Conservation (phyloP, 2,113 vertebrate genomes). For the Megaptera novaeangliae region DNA sequence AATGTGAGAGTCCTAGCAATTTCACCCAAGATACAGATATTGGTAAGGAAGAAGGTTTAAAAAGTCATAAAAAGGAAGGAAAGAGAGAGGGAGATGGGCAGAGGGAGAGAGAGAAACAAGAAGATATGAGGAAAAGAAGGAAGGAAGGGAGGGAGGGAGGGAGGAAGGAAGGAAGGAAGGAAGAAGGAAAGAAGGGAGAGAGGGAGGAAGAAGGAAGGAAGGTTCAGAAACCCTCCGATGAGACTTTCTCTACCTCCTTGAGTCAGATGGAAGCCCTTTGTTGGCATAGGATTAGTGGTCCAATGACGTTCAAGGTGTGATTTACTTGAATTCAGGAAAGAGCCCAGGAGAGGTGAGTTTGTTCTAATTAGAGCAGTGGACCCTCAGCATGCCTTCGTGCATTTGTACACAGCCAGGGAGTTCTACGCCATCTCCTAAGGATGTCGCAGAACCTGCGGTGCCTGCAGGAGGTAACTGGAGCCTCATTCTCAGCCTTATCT, state of each 20-base stretch:
- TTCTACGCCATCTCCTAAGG: not conserved
- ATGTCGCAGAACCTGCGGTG: not conserved
- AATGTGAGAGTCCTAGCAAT: not conserved
- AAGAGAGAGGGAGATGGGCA: not conserved
- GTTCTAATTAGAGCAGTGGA: not conserved
- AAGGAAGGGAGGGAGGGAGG: not conserved
- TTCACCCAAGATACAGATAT: not conserved
- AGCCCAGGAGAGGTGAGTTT: not conserved
- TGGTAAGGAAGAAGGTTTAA: constrained; percentile 7
- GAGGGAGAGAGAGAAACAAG: not conserved
- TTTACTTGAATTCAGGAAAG: not conserved
- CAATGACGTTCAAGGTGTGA: not conserved
- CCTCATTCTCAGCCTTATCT: not conserved
- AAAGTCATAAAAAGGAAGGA: not conserved
- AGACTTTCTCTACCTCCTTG: not conserved
- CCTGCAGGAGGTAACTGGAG: not conserved
- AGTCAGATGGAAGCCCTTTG: not conserved
- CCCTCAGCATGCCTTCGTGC: not conserved
- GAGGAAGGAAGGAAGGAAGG: rapidly evolving
- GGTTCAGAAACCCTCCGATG: not conserved
- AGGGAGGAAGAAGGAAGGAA: not conserved
- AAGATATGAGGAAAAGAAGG: rapidly evolving
- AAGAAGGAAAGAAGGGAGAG: not conserved
- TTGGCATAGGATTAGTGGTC: not conserved
- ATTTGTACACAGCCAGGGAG: not conserved